These are phyloP conservation scores for Caenorhabditis becei DNA, from an alignment of 2,888 invertebrate genomes.

Conservation along the genomic window DNA sequence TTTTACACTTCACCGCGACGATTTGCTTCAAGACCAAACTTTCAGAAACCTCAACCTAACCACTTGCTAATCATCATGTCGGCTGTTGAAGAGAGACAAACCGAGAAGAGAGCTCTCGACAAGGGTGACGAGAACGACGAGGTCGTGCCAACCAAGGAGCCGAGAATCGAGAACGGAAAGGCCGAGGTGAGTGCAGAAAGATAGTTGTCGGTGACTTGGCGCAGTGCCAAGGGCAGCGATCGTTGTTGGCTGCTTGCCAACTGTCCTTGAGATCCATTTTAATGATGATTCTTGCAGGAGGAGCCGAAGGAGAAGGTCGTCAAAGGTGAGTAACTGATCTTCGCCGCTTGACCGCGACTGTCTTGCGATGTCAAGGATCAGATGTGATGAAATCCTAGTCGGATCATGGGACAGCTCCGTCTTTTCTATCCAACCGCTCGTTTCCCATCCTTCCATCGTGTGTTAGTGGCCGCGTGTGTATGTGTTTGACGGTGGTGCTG, in stretches of 20 bases:
- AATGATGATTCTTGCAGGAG: conserved; percentile 62
- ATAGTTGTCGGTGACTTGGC: conserved; percentile 8
- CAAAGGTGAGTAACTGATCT: conserved; percentile 55
- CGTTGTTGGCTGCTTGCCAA: conserved; percentile 13
- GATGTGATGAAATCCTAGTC: not conserved
- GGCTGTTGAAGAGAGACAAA: conserved; percentile 72
- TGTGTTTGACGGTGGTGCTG: conserved; percentile 45
- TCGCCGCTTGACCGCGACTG: not conserved
- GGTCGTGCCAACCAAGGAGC: conserved; percentile 67
- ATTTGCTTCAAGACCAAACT: conserved; percentile 1
- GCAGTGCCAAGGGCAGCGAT: conserved; percentile 4
- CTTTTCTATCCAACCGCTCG: conserved; percentile 12
- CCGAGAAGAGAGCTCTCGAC: conserved; percentile 69
- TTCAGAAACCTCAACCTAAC: conserved; percentile 32
- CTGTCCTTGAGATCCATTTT: conserved; percentile 6
- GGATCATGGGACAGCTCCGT: conserved; percentile 1
- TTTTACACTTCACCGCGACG: not conserved
- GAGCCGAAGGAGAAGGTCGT: conserved; percentile 64
- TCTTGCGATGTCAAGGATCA: not conserved
- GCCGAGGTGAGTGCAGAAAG: conserved; percentile 61
- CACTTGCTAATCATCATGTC: conserved; percentile 57
- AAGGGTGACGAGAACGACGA: conserved; percentile 70
- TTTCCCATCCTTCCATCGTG: conserved; percentile 32
- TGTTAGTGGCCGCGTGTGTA: conserved; percentile 40
- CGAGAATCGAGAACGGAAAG: conserved; percentile 71